These are phyloP conservation scores for Trimorus sp. DNA, from an alignment of 2,888 invertebrate genomes.

Conservation along the genomic window DNA sequence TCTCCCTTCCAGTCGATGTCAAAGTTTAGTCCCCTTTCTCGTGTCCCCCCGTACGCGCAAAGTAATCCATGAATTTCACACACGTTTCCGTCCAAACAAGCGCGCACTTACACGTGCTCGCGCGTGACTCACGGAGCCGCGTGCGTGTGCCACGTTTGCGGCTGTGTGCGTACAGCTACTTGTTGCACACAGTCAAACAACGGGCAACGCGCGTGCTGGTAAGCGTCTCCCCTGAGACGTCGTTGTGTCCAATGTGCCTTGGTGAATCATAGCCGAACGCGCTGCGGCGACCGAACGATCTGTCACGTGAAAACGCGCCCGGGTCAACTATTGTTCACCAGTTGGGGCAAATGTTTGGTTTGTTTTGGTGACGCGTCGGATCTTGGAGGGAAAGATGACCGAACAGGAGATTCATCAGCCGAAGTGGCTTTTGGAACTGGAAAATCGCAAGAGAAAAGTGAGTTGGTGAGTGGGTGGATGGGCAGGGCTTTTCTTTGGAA, in stretches of 20 bases:
- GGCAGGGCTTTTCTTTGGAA: slow-evolving; percentile 2
- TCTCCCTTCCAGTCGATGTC: slow-evolving; percentile 25
- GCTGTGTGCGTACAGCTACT: no score
- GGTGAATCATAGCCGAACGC: slow-evolving; percentile 50
- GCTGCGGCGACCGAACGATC: slow-evolving; percentile 35
- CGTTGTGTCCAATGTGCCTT: slow-evolving; percentile 34
- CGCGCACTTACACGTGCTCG: slow-evolving; percentile 10
- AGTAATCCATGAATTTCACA: slow-evolving; percentile 46
- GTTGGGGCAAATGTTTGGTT: no score
- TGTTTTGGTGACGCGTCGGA: no score
- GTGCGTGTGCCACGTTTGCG: no score
- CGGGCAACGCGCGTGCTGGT: no score
- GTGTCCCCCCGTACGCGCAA: slow-evolving; percentile 32
- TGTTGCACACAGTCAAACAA: no score
- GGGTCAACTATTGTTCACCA: no score
- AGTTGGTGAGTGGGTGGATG: no score
- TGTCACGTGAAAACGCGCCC: slow-evolving; percentile 42
- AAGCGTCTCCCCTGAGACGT: background rate
- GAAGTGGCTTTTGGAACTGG: slow-evolving; percentile 78
- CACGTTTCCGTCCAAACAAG: slow-evolving; percentile 32
- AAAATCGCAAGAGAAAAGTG: slow-evolving; percentile 79
- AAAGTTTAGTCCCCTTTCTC: slow-evolving; percentile 57
- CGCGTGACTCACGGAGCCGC: slow-evolving; percentile 35
- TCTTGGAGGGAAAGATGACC: slow-evolving; percentile 46
- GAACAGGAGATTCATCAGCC: slow-evolving; percentile 75